These are phyloP conservation scores for Sussaba pulchella DNA, from an alignment of 2,888 invertebrate genomes.

Conservation along the genomic window DNA sequence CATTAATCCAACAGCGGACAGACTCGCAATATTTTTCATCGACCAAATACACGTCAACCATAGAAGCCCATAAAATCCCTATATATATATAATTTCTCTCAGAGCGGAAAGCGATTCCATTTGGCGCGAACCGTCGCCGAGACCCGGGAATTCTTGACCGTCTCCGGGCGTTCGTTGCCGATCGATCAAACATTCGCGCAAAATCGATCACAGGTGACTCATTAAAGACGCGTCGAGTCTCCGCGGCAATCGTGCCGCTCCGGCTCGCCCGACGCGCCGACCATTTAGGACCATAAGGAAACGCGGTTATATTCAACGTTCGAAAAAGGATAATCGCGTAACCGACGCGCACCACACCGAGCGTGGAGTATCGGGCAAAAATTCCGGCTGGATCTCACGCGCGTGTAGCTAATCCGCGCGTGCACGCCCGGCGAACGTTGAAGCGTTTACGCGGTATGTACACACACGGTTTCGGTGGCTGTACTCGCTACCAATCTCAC, in stretches of 20 bases:
- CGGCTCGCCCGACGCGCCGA: no score
- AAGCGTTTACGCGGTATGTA: neutral
- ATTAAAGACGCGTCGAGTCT: constrained; percentile 55
- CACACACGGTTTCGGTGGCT: neutral
- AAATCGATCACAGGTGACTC: constrained; percentile 63
- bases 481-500: neutral
- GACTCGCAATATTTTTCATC: constrained; percentile 28
- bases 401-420: neutral
- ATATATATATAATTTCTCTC: constrained; percentile 27
- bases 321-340: no score
- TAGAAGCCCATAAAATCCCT: neutral
- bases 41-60: constrained; percentile 7
- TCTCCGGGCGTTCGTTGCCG: constrained; percentile 45
- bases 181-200: constrained; percentile 64
- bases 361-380: no score
- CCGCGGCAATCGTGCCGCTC: no score
- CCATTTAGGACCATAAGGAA: no score
- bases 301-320: no score
- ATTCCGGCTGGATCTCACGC: constrained; percentile 45
- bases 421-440: neutral
- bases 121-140: constrained; percentile 32
- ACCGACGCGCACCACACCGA: no score
- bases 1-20: constrained; percentile 13
- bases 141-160: constrained; percentile 55
- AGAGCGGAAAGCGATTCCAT: constrained; percentile 26